A percentile compares a stretch with the other conserved stretches of the same genome.
These are phyloP conservation scores for Gambelia wislizenii DNA, from an alignment of 2,797 vertebrate species.

Conservation along the genomic window DNA sequence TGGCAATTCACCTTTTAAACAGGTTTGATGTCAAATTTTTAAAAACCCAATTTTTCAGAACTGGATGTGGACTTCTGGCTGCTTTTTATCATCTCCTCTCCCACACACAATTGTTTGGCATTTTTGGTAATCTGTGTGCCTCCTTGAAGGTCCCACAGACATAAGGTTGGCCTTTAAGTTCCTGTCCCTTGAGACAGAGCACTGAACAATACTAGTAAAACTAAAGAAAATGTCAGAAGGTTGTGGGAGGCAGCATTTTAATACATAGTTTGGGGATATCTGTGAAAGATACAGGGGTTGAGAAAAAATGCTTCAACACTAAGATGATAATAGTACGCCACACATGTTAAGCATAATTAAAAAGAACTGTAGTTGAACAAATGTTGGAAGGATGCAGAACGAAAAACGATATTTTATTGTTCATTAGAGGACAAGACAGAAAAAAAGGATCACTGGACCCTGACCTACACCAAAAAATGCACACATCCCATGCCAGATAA, in stretches of 20 bases:
- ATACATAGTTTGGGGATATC: neutral
- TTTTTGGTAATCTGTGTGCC: too few relatives aligned
- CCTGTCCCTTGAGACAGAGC: too few relatives aligned
- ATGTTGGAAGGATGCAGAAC: neutral
- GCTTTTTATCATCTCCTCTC: too few relatives aligned
- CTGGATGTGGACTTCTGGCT: too few relatives aligned
- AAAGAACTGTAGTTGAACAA: neutral
- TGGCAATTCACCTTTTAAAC: too few relatives aligned
- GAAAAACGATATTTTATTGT: neutral
- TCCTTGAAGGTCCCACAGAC: too few relatives aligned
- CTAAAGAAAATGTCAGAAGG: neutral
- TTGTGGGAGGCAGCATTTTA: neutral
- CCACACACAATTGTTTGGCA: too few relatives aligned
- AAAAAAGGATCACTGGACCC: neutral
- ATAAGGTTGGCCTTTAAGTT: too few relatives aligned
- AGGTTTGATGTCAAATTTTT: too few relatives aligned
- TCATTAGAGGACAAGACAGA: neutral
- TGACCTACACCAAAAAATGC: neutral
- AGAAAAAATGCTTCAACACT: neutral
- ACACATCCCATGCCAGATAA: neutral
- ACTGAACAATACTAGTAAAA: too few relatives aligned
- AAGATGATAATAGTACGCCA: neutral
- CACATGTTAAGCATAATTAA: slow-evolving; percentile 1
- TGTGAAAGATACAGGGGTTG: neutral
- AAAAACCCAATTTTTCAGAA: too few relatives aligned